These are phyloP conservation scores for Sinohyriopsis cumingii DNA, from an alignment of 2,888 invertebrate species.

Conservation along the genomic window DNA sequence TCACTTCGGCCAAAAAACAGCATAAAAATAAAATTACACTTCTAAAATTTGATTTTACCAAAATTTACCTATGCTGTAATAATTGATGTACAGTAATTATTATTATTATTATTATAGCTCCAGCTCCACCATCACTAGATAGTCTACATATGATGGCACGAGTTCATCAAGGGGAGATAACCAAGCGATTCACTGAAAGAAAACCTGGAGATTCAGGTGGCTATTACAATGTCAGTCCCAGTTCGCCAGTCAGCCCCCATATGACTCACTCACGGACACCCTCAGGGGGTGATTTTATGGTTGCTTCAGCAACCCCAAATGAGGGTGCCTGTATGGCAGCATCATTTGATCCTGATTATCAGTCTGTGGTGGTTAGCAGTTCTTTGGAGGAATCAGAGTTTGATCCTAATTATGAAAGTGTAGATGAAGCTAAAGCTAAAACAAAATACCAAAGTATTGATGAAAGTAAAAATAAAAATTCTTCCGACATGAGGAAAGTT, in stretches of 20 bases:
- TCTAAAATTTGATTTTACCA: too few relatives aligned
- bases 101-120: constrained; percentile 21
- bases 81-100: not conserved
- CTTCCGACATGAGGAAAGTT: constrained; percentile 29
- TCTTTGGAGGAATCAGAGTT: constrained; percentile 35
- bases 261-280: constrained; percentile 25
- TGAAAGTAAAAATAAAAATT: constrained; percentile 19
- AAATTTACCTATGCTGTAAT: too few relatives aligned
- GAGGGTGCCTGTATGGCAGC: constrained; percentile 4
- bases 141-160: constrained; percentile 62
- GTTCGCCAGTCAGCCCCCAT: constrained; percentile 11
- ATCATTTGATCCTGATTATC: constrained; percentile 48
- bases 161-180: constrained; percentile 42
- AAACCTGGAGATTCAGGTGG: constrained; percentile 31
- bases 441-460: constrained; percentile 37
- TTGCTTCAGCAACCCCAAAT: constrained; percentile 15
- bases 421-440: constrained; percentile 59
- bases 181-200: constrained; percentile 22
- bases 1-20: too few relatives aligned
- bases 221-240: constrained; percentile 16
- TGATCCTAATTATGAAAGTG: constrained; percentile 65
- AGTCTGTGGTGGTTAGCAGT: constrained; percentile 46
- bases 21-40: too few relatives aligned
- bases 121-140: constrained; percentile 60
- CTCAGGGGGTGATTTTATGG: constrained; percentile 31